phyloP scores from a whole-genome alignment of 2,888 invertebrate genomes.

The Campoplex nolae region DNA sequence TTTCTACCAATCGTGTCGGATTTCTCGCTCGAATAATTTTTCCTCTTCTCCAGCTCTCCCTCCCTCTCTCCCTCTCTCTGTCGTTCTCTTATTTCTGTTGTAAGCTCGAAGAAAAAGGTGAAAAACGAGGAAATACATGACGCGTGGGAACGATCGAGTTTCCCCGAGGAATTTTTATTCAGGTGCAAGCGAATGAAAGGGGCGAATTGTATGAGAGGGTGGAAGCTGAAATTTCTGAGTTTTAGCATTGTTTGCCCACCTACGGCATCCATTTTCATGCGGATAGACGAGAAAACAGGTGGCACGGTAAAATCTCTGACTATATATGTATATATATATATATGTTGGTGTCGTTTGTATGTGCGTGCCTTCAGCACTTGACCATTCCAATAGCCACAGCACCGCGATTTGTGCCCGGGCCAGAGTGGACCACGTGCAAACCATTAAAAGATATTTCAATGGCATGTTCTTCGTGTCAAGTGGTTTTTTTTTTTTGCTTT shows the following conservation, averaged over 20 bases:
- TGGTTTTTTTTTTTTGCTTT: neutral
- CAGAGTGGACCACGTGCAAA: slow-evolving; percentile 50
- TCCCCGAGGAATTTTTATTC: slow-evolving; percentile 62
- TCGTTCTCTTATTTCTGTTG: neutral
- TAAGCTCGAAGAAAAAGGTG: slow-evolving; percentile 28
- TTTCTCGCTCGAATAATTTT: slow-evolving; percentile 57
- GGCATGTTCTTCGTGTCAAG: neutral
- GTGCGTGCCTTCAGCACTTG: slow-evolving; percentile 44
- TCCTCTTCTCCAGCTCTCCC: neutral
- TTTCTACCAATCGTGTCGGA: slow-evolving; percentile 50
- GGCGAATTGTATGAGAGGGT: slow-evolving; percentile 38
- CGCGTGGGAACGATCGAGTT: slow-evolving; percentile 56
- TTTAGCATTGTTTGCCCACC: slow-evolving; percentile 62
- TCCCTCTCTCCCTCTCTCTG: too few species aligned
- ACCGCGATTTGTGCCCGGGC: neutral
- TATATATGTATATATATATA: neutral
- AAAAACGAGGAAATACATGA: slow-evolving; percentile 43
- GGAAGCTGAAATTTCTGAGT: slow-evolving; percentile 33
- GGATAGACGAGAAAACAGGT: slow-evolving; percentile 62
- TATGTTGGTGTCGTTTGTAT: neutral
- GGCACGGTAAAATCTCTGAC: slow-evolving; percentile 18
- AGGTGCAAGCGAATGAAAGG: slow-evolving; percentile 45
- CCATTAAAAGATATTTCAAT: slow-evolving; percentile 22
- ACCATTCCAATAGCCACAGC: slow-evolving; percentile 15
- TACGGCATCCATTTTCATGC: slow-evolving; percentile 45